A percentile compares a stretch with the other conserved stretches of the same genome.
Evolutionary conservation across 2,113 vertebrate species (phyloP).

Genomic region (Hystrix cristata): DNA sequence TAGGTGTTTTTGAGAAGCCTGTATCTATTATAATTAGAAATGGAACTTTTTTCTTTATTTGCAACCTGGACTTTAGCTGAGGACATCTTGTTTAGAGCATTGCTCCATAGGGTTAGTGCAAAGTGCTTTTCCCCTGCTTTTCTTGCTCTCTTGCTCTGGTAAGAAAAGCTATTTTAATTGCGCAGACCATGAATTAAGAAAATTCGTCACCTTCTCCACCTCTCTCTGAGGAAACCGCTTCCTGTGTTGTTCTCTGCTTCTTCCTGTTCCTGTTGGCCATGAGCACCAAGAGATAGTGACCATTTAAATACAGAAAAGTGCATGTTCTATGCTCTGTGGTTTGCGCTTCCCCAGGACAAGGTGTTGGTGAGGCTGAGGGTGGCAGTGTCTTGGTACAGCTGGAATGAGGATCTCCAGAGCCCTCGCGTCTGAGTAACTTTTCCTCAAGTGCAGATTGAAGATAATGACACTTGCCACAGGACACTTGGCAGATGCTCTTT

Average conservation of each 20-base stretch:
- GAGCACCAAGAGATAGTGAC: neutral
- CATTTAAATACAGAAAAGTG: neutral
- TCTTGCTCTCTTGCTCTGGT: neutral
- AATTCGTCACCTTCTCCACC: neutral
- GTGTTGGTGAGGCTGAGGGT: rapidly evolving
- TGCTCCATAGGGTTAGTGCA: rapidly evolving
- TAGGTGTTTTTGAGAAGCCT: neutral
- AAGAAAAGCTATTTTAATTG: neutral
- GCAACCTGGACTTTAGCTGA: neutral
- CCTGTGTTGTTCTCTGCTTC: neutral
- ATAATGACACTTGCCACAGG: neutral
- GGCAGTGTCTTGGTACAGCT: rapidly evolving
- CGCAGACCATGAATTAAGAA: neutral
- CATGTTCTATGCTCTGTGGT: rapidly evolving
- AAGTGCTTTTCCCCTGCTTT: neutral
- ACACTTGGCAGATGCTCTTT: neutral
- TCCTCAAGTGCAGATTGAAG: neutral
- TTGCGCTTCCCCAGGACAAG: neutral
- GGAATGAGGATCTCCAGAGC: neutral
- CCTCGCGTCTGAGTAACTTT: neutral
- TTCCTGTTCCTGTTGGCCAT: neutral
- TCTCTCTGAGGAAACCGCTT: rapidly evolving
- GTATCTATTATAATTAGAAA: neutral
- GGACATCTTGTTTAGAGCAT: neutral
- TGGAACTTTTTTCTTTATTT: neutral